A percentile compares a stretch with the other conserved stretches of the same genome.
Conservation (phyloP, 2,888 invertebrate genomes). For the Amblyteles armatorius region DNA sequence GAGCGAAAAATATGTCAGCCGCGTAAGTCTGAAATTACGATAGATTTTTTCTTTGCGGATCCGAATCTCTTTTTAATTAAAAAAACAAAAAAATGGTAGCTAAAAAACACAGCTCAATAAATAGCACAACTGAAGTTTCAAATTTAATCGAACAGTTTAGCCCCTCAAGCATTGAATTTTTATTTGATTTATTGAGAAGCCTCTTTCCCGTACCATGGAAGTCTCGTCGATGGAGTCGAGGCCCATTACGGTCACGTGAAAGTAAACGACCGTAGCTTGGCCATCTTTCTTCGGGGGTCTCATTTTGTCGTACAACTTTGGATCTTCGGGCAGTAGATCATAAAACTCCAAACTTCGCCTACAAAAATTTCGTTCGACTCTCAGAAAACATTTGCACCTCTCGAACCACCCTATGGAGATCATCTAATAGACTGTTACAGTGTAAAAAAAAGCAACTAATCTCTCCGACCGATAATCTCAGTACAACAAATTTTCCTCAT, state of each 20-base stretch:
- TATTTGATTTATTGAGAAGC: background rate
- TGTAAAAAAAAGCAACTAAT: constrained; percentile 57
- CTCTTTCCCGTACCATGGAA: constrained; percentile 90
- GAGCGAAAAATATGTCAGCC: constrained; percentile 96
- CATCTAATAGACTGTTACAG: constrained; percentile 44
- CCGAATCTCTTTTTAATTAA: background rate
- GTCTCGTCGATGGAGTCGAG: constrained; percentile 98
- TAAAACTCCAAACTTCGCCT: constrained; percentile 92
- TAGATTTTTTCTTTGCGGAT: background rate
- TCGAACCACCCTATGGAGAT: constrained; percentile 44
- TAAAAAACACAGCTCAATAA: background rate
- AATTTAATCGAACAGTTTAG: background rate
- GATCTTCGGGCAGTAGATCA: constrained; percentile 94
- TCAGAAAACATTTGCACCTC: constrained; percentile 43
- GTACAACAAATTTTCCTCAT: constrained; percentile 18
- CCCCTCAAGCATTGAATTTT: background rate
- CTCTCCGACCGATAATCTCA: constrained; percentile 58
- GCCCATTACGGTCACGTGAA: constrained; percentile 98
- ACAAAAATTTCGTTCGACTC: constrained; percentile 51
- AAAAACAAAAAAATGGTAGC: background rate
- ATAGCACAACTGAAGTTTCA: background rate
- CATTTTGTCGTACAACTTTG: constrained; percentile 96
- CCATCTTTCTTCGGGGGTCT: constrained; percentile 96
- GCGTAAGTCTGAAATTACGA: constrained; percentile 90
- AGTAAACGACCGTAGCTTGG: constrained; percentile 94